Conservation (phyloP, 1,140 invertebrate species). For the Drosophila ercepeae region DNA sequence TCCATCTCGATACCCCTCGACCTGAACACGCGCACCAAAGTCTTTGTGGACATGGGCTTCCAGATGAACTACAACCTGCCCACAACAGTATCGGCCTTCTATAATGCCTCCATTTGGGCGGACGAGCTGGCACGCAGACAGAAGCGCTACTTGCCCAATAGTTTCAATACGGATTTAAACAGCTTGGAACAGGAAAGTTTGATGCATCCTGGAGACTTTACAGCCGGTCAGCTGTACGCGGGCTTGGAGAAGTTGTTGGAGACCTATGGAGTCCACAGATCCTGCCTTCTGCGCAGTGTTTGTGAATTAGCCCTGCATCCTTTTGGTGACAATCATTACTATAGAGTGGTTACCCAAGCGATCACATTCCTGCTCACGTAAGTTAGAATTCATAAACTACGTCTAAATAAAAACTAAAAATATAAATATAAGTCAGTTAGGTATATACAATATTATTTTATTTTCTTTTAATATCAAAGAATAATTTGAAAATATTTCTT, state of each 20-base stretch:
- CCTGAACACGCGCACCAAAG: constrained; percentile 50
- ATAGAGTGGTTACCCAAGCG: constrained; percentile 57
- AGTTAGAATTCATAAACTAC: too few relatives aligned
- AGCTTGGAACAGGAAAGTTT: constrained; percentile 9
- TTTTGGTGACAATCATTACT: constrained; percentile 55
- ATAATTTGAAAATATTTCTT: neutral
- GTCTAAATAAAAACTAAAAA: too few relatives aligned
- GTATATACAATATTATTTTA: neutral
- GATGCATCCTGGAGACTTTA: constrained; percentile 65
- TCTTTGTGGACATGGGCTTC: constrained; percentile 70
- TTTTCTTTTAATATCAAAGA: neutral
- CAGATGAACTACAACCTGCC: constrained; percentile 79
- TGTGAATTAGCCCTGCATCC: constrained; percentile 80
- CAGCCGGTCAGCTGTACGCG: constrained; percentile 72
- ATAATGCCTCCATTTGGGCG: constrained; percentile 65
- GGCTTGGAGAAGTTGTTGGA: constrained; percentile 54
- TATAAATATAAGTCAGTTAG: neutral
- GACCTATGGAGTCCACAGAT: constrained; percentile 67
- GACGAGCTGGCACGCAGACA: constrained; percentile 44
- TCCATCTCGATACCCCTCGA: constrained; percentile 63
- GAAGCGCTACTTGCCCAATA: constrained; percentile 35
- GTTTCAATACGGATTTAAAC: neutral
- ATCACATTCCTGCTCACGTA: constrained; percentile 79
- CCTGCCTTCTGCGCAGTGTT: constrained; percentile 70
- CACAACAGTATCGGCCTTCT: constrained; percentile 47